A percentile compares a stretch with the other conserved stretches of the same genome.
phyloP scores from a whole-genome alignment of 2,888 invertebrate genomes.

The Brachyopa scutellaris region DNA sequence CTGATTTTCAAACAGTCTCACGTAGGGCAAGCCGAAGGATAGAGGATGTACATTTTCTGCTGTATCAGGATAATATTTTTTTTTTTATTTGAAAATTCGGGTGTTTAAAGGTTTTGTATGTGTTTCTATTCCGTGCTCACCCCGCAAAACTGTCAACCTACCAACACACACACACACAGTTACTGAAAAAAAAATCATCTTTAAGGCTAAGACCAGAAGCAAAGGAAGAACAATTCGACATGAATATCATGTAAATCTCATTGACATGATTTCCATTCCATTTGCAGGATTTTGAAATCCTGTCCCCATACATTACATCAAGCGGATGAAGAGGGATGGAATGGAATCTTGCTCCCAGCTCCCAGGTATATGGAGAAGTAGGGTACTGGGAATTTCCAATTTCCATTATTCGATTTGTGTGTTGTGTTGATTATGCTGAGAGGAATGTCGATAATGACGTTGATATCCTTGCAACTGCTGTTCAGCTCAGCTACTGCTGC shows the following conservation, averaged over 20 bases:
- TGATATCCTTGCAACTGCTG: constrained; percentile 49
- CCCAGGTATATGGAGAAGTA: too few relatives aligned
- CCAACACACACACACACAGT: constrained; percentile 1
- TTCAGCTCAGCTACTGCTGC: background rate
- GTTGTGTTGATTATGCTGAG: constrained; percentile 35
- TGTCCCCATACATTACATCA: too few relatives aligned
- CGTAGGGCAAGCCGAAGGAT: constrained; percentile 27
- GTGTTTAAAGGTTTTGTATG: constrained; percentile 25
- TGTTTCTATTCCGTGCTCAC: constrained; percentile 4
- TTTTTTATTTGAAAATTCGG: constrained; percentile 10
- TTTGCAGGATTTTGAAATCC: constrained; percentile 2
- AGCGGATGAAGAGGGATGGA: too few relatives aligned
- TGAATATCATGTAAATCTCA: constrained; percentile 63
- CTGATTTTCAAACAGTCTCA: constrained; percentile 58
- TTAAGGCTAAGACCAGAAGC: background rate
- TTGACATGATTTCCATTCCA: constrained; percentile 59
- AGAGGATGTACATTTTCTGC: constrained; percentile 26
- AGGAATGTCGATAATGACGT: constrained; percentile 47
- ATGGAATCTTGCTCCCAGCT: constrained; percentile 3
- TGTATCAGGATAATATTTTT: constrained; percentile 46
- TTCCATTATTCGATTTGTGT: constrained; percentile 60
- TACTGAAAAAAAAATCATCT: constrained; percentile 22
- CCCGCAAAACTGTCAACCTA: constrained; percentile 36
- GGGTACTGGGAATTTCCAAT: constrained; percentile 42
- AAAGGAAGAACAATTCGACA: constrained; percentile 19